Evolutionary conservation across 2,113 vertebrate species (phyloP).

Genomic region (Ceyx melanurus): DNA sequence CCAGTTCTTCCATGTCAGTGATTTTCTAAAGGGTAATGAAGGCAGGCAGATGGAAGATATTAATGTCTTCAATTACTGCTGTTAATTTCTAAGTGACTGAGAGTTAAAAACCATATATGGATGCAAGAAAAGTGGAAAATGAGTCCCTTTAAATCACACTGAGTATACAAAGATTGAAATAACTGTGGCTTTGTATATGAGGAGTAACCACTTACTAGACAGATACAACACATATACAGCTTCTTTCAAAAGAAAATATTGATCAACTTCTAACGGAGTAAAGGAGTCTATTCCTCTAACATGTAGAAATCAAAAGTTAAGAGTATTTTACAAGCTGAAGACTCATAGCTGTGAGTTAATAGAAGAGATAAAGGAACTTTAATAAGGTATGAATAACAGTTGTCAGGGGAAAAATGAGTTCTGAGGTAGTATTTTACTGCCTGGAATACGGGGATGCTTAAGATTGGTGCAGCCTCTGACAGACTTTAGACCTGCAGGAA

Average conservation of each 20-base stretch:
- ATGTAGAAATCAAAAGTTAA: not conserved
- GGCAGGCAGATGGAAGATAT: not conserved
- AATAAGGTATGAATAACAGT: not conserved
- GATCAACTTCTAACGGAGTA: not conserved
- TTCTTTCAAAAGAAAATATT: not conserved
- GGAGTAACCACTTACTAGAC: not conserved
- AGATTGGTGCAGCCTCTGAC: not conserved
- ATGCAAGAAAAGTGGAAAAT: not conserved
- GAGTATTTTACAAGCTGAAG: not conserved
- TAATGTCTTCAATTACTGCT: not conserved
- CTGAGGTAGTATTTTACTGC: not conserved
- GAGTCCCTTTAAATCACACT: not conserved
- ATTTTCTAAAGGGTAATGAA: not conserved
- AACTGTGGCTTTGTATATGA: not conserved
- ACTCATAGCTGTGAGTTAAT: not conserved
- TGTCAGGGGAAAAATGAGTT: not conserved
- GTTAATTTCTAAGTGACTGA: not conserved
- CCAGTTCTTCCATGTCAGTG: not conserved
- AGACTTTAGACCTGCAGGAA: not conserved
- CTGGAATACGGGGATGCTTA: not conserved
- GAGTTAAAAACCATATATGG: not conserved
- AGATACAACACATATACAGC: not conserved
- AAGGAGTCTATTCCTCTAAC: not conserved
- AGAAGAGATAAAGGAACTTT: not conserved
- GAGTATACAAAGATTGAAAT: not conserved